phyloP scores from a whole-genome alignment of 1,140 invertebrate species.

The Parapsyche elsis region DNA sequence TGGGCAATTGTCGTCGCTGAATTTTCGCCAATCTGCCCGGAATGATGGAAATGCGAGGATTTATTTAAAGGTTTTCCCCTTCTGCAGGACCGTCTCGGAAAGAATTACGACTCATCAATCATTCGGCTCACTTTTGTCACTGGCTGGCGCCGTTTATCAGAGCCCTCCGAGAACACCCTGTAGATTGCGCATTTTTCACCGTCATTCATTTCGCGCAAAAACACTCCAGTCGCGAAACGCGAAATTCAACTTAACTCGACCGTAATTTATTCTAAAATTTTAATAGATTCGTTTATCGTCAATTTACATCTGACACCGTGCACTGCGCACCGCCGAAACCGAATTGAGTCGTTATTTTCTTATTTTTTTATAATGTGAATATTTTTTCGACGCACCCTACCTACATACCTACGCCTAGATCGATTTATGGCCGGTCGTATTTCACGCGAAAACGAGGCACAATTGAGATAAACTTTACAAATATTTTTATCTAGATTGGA shows the following conservation, averaged over 20 bases:
- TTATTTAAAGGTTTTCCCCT: slow-evolving; percentile 45
- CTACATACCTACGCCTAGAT: too few relatives aligned
- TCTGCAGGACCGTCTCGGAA: slow-evolving; percentile 30
- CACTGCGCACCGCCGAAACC: too few relatives aligned
- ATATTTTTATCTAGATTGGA: too few relatives aligned
- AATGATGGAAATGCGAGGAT: slow-evolving; percentile 35
- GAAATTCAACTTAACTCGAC: neutral
- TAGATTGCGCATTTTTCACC: slow-evolving; percentile 45
- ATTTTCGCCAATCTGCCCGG: neutral
- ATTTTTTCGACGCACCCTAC: too few relatives aligned
- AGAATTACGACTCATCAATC: slow-evolving; percentile 45
- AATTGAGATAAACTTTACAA: too few relatives aligned
- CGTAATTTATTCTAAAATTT: slow-evolving; percentile 10
- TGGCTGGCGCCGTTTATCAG: slow-evolving; percentile 33
- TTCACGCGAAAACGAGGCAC: too few relatives aligned
- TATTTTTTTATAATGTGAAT: too few relatives aligned
- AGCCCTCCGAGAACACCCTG: slow-evolving; percentile 23
- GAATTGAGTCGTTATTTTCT: too few relatives aligned
- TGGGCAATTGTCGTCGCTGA: neutral
- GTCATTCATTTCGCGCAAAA: slow-evolving; percentile 33
- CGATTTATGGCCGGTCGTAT: too few relatives aligned
- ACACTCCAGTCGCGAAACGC: neutral
- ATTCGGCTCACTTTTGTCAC: slow-evolving; percentile 47
- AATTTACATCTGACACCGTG: too few relatives aligned
- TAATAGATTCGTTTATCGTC: too few relatives aligned